phyloP scores from a whole-genome alignment of 2,113 vertebrate genomes.

The Mustela nigripes region DNA sequence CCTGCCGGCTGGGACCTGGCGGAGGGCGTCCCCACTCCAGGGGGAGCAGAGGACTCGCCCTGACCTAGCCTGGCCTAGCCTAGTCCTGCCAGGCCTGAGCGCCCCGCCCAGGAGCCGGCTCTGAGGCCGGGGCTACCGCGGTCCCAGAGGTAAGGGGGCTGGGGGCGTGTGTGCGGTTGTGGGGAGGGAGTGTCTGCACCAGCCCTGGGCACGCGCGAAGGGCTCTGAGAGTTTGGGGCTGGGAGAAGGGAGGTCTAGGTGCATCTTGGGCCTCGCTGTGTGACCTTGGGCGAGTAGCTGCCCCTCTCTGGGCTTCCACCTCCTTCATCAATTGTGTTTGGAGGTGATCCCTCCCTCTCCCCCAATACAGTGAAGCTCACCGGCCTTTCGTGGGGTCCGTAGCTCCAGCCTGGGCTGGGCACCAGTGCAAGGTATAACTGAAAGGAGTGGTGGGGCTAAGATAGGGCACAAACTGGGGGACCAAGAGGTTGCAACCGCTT shows the following conservation, averaged over 20 bases:
- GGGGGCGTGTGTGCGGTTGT: background rate
- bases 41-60: slow-evolving; percentile 62
- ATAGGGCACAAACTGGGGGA: background rate
- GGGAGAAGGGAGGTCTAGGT: slow-evolving; percentile 16
- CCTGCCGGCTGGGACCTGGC: slow-evolving; percentile 32
- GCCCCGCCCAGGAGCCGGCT: slow-evolving; percentile 56
- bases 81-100: background rate
- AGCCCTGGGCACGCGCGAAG: background rate
- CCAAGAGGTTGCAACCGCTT: background rate
- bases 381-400: background rate
- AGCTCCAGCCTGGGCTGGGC: background rate
- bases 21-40: slow-evolving; percentile 63
- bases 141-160: slow-evolving; percentile 67
- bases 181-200: background rate
- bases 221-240: background rate
- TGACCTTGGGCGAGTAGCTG: slow-evolving; percentile 77
- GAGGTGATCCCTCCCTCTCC: background rate
- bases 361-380: background rate
- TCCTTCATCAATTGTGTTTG: background rate
- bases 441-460: background rate
- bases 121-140: slow-evolving; percentile 38
- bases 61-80: slow-evolving; percentile 61
- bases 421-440: background rate
- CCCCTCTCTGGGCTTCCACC: slow-evolving; percentile 72
- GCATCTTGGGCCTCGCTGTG: slow-evolving; percentile 70